A percentile compares a stretch with the other conserved stretches of the same genome.
Conservation (phyloP, 2,113 vertebrate genomes). For the Aythya baeri region DNA sequence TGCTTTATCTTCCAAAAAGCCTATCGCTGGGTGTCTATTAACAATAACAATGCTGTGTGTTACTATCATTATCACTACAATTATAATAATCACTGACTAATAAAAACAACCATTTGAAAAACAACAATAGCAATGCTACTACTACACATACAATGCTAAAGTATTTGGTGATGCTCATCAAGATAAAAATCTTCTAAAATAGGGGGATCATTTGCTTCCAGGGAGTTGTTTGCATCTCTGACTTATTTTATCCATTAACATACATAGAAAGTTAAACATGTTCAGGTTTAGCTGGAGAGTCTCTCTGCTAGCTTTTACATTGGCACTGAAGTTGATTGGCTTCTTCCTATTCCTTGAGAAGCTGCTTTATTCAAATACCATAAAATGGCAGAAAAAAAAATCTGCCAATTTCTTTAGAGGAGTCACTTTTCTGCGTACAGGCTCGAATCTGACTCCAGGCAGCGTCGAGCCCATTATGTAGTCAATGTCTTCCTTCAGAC, state of each 20-base stretch:
- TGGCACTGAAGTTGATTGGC: background rate
- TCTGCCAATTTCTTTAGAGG: background rate
- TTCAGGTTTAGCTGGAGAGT: background rate
- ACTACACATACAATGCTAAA: background rate
- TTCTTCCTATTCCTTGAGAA: background rate
- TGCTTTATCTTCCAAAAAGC: background rate
- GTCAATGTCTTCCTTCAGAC: background rate
- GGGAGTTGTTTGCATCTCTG: background rate
- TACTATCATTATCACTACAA: background rate
- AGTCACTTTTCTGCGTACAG: fast-evolving
- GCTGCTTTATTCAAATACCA: background rate
- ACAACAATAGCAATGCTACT: background rate
- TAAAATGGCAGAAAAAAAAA: background rate
- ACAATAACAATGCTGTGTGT: background rate
- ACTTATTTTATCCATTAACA: background rate
- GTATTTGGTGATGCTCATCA: background rate
- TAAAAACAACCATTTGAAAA: background rate
- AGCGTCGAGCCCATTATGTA: fast-evolving
- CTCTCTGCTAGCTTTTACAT: background rate
- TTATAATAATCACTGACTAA: background rate
- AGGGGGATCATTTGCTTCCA: background rate
- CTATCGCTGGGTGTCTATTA: background rate
- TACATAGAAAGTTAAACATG: background rate
- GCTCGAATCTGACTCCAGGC: background rate
- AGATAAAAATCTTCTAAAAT: background rate